Percentiles rank a stretch among this genome's conserved stretches.
phyloP scores from a whole-genome alignment of 2,113 vertebrate genomes.

The Tyto alba region DNA sequence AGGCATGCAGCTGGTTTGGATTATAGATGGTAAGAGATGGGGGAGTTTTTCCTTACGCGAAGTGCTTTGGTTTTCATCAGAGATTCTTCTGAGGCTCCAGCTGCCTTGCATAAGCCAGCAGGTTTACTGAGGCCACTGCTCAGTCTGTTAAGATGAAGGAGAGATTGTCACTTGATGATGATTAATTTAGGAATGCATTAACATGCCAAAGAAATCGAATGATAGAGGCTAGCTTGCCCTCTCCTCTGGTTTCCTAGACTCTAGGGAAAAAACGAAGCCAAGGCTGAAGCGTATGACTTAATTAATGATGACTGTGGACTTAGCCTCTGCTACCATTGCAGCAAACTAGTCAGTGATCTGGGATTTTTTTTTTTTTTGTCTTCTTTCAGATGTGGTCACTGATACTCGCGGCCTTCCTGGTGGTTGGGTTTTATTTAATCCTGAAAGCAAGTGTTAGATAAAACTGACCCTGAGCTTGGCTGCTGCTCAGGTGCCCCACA shows the following conservation, averaged over 20 bases:
- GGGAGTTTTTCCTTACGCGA: constrained; percentile 34
- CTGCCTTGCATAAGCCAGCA: constrained; percentile 40
- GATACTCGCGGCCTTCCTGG: neutral
- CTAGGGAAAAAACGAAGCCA: constrained; percentile 39
- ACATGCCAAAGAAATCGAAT: constrained; percentile 63
- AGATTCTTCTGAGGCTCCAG: constrained; percentile 27
- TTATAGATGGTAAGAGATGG: neutral
- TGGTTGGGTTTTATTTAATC: neutral
- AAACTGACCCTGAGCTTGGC: neutral
- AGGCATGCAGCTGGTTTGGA: constrained; percentile 36
- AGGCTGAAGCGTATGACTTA: constrained; percentile 60
- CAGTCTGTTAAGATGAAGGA: constrained; percentile 56
- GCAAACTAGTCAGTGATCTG: neutral
- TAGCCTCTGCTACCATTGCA: constrained; percentile 61
- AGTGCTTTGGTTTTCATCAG: constrained; percentile 53
- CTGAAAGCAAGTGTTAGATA: neutral
- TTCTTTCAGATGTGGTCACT: neutral
- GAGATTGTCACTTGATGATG: constrained; percentile 65
- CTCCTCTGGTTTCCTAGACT: constrained; percentile 54
- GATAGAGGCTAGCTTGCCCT: constrained; percentile 57
- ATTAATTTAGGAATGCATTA: constrained; percentile 68
- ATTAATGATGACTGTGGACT: constrained; percentile 63
- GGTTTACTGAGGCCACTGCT: constrained; percentile 41
- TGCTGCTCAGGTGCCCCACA: neutral
- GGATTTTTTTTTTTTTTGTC: neutral